Base-by-base conservation (phyloP, 2,113 vertebrate genomes). In the Pelecanoides urinatrix region DNA sequence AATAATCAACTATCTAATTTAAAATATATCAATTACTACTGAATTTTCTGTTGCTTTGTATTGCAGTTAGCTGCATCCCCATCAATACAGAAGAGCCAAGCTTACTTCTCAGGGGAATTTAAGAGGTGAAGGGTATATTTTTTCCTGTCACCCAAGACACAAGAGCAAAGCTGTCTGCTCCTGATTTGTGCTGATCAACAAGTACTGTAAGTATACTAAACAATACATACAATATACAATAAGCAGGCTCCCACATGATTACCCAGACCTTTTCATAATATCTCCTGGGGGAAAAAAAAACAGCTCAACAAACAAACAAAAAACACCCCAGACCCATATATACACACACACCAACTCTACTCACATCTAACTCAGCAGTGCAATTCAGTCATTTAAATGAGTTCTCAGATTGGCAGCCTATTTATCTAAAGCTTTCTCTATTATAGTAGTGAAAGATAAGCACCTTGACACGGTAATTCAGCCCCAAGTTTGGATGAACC, bases 1-100 rank as follows among this genome's bases (percentile, higher is more conserved):
- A 96, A 95, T 96, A 56, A 74, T 15, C 42, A 91, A 34, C 30
- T 50, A 87, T 26, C 66, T 73, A 55, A 16, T 49, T 73, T 73
- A 90, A 86, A 90, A 91, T 77, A 53, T 40, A 75, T 53, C 44
- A 72, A 62, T 90, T 90, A 80, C 56, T 61, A 47, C 9, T 40
- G 61, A 52, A 73, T 47, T 86, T 95, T 82, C 32, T 63, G 11
- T 45, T 83, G 29, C 22, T 88, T 78, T 73, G 5, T 36, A n/a
- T 45, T 79, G 34, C n/a, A 85, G 25, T 78, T 70, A 50, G 25
- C 32, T 86, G 29, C 6, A 7, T 42, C n/a, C 55, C 34, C 8
- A 5, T 49, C 53, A 71, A 65, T 6, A 55, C 6, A 53, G 34
- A 80, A 86, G 20, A 34, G 50, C 25, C 8, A 45, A 47, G 23